Base-by-base conservation (phyloP, 2,888 invertebrate genomes). In the Melanargia galathea region DNA sequence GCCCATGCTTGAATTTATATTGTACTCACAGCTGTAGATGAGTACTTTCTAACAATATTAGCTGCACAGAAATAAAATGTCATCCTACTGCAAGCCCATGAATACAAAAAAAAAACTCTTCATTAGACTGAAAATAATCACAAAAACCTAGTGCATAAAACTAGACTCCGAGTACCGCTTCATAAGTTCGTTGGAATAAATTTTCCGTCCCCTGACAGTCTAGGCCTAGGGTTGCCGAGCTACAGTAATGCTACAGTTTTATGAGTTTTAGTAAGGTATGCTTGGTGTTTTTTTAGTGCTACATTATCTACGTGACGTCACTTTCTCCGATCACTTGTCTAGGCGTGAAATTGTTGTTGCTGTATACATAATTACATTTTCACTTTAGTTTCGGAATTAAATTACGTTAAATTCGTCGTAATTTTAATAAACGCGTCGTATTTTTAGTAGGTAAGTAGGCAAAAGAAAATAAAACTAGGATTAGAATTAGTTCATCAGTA, bases 181-280 rank as follows among this genome's bases (percentile, higher is more conserved):
- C 62, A 62, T 62, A 62, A 64, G 64, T 67, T 67, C 43, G 22
- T 52, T 45, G 16, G 62, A 64, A 67, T 62, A 64, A 67, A 64
- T 64, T 60, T 62, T 35, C 58, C 35, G 49, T 49, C 49, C 49
- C n/a, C 18, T 40, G 22, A 20, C 26, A 38, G 18, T 0, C 4
- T 24, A 59, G 24, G 13, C 5, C 1, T 38, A 59, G 24, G 59
- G 49, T 49, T 51, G 40, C 18, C 59, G n/a, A 22, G 24, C 2
- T 10, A 35, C 6, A 13, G 35, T 7, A n/a, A 6, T 30, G 24
- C 8, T 43, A 8, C 16, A 43, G 16, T 16, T 40, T 40, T 40
- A 40, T 16, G n/a, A 16, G 7, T 43, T 43, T 18, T 43, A 43
- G 40, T 40, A 16, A 38, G 5, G 40, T 6, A 40, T 16, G 6